Percentiles rank a stretch among this genome's conserved stretches.
These are phyloP conservation scores for Pogonomyrmex barbatus DNA, from an alignment of 1,140 invertebrate species.

Conservation along the genomic window DNA sequence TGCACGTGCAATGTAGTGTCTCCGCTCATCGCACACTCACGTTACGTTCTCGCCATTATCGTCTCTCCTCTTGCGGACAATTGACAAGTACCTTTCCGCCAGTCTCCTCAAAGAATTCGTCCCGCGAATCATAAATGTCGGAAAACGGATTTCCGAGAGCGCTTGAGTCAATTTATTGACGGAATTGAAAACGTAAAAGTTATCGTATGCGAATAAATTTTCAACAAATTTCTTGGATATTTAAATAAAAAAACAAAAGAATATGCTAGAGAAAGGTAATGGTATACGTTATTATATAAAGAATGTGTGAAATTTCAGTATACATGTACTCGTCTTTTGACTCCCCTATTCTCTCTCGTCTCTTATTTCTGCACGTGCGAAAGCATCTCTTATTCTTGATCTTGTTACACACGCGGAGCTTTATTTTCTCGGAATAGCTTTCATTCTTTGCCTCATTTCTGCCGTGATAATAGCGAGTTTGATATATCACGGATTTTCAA, in stretches of 20 bases:
- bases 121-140: not conserved
- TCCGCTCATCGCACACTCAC: slow-evolving; percentile 24
- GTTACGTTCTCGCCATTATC: slow-evolving; percentile 43
- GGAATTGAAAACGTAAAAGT: not conserved
- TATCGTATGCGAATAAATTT: too few species aligned
- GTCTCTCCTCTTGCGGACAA: slow-evolving; percentile 15
- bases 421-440: slow-evolving; percentile 14
- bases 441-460: not conserved
- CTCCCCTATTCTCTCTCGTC: not conserved
- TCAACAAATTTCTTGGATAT: not conserved
- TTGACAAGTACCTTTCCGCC: slow-evolving; percentile 32
- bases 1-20: slow-evolving; percentile 9
- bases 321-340: not conserved
- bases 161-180: not conserved
- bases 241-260: not conserved
- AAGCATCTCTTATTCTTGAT: slow-evolving; percentile 34
- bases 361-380: not conserved
- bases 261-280: not conserved
- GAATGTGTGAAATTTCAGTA: not conserved
- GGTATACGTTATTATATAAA: slow-evolving; percentile 2
- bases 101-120: not conserved
- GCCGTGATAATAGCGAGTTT: not conserved
- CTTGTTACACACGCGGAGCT: slow-evolving; percentile 9
- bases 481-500: not conserved
- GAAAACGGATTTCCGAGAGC: not conserved